Conservation (phyloP, 1,140 invertebrate genomes). For the Pristionchus pacificus region DNA sequence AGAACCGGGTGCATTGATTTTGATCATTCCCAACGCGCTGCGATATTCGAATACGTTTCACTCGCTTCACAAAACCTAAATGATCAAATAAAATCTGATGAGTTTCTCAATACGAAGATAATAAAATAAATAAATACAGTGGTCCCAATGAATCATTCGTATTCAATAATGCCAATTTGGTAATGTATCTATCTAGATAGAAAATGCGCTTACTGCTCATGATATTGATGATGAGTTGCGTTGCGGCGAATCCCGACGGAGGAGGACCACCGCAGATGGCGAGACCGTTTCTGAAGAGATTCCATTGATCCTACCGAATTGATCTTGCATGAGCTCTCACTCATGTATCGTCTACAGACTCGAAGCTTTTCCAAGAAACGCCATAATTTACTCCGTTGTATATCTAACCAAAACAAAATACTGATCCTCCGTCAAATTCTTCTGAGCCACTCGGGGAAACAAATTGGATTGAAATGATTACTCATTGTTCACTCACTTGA, state of each 20-base stretch:
- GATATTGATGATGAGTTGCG: constrained; percentile 30
- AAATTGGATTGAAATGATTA: too few relatives aligned
- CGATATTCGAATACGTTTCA: too few relatives aligned
- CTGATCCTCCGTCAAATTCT: background rate
- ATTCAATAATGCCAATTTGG: background rate
- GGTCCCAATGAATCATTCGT: background rate
- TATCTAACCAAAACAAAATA: too few relatives aligned
- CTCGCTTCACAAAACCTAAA: background rate
- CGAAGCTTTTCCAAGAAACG: too few relatives aligned
- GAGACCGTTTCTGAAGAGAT: constrained; percentile 19
- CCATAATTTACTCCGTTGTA: too few relatives aligned
- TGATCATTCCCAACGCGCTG: too few relatives aligned
- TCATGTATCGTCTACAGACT: too few relatives aligned
- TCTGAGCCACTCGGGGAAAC: background rate
- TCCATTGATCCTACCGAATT: too few relatives aligned
- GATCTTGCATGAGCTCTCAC: too few relatives aligned
- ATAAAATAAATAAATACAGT: background rate
- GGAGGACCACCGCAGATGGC: constrained; percentile 37
- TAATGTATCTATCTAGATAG: too few relatives aligned
- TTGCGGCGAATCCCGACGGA: constrained; percentile 32
- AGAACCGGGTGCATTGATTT: too few relatives aligned
- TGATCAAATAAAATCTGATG: background rate
- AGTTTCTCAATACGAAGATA: background rate
- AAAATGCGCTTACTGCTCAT: constrained; percentile 30
- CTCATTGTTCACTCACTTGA: too few relatives aligned